phyloP scores from a whole-genome alignment of 2,797 vertebrate genomes.

The Ispidina picta region DNA sequence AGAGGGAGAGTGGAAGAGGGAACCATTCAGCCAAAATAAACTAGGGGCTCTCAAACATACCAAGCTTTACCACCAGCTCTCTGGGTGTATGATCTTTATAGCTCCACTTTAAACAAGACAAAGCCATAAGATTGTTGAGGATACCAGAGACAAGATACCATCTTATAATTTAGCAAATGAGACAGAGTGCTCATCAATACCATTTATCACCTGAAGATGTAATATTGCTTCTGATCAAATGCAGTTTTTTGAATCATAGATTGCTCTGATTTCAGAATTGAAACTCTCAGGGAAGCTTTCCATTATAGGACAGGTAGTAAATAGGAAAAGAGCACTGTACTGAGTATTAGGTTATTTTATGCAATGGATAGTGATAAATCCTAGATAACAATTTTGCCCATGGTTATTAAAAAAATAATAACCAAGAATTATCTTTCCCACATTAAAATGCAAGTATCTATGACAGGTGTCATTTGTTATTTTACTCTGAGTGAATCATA shows the following conservation, averaged over 20 bases:
- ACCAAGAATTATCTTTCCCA: not conserved
- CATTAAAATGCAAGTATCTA: not conserved
- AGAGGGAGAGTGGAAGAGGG: not conserved
- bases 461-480: not conserved
- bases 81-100: not conserved
- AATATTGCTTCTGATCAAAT: not conserved
- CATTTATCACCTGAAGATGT: not conserved
- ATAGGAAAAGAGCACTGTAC: not conserved
- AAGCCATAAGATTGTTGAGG: not conserved
- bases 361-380: not conserved
- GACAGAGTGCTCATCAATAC: not conserved
- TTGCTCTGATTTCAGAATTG: not conserved
- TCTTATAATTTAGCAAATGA: conserved; percentile 11
- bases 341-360: not conserved
- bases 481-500: not conserved
- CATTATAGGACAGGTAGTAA: not conserved
- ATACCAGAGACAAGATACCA: not conserved
- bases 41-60: not conserved
- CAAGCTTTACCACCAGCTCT: not conserved
- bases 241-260: not conserved
- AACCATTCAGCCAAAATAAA: conserved; percentile 2
- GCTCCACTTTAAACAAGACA: not conserved
- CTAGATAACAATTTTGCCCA: not conserved
- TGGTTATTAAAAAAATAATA: not conserved
- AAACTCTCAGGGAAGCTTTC: not conserved